Conservation (phyloP, 2,888 invertebrate species). For the Athalia circularis region DNA sequence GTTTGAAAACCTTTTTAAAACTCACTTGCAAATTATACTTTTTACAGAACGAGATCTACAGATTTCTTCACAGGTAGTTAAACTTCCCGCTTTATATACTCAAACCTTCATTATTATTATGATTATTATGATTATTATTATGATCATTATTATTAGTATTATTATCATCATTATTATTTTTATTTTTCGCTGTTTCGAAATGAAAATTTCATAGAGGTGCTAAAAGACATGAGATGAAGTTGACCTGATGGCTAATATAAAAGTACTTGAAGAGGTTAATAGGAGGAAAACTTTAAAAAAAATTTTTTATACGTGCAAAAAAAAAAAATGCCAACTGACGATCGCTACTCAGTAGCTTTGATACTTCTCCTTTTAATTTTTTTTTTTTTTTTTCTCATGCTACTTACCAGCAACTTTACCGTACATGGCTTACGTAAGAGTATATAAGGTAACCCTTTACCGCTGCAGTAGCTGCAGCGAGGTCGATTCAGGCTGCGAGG, state of each 20-base stretch:
- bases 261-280: no score
- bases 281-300: no score
- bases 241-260: no score
- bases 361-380: not conserved
- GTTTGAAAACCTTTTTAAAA: slow-evolving; percentile 20
- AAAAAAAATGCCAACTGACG: no score
- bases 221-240: not conserved
- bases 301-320: no score
- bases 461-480: no score
- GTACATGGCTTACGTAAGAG: slow-evolving; percentile 4
- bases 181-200: not conserved
- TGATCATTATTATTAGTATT: not conserved
- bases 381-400: not conserved
- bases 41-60: not conserved
- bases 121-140: not conserved
- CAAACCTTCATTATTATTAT: not conserved
- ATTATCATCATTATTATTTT: not conserved
- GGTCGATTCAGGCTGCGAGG: not conserved
- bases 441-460: not conserved
- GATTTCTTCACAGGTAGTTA: slow-evolving; percentile 26
- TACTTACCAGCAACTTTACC: not conserved
- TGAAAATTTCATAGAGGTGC: not conserved
- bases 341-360: no score
- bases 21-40: slow-evolving; percentile 17
- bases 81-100: slow-evolving; percentile 3